Conservation (phyloP, 2,113 vertebrate genomes). For the Thunnus thynnus region DNA sequence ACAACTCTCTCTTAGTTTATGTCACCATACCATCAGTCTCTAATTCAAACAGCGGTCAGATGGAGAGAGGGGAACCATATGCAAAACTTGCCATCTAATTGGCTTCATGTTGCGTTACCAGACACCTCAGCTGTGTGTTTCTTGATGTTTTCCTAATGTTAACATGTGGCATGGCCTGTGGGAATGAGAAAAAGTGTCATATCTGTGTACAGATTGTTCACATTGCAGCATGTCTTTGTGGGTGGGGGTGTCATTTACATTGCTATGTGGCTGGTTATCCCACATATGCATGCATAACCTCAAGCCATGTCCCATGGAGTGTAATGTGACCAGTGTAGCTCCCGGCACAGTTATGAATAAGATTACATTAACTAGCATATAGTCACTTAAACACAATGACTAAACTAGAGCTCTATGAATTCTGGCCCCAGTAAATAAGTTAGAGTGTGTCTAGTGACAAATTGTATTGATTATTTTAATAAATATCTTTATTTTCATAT, state of each 20-base stretch:
- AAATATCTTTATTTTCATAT: too few relatives aligned
- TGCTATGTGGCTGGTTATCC: not conserved
- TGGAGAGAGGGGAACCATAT: constrained; percentile 15
- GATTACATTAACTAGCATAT: constrained; percentile 25
- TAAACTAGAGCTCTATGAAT: constrained; percentile 46
- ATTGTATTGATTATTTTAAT: too few relatives aligned
- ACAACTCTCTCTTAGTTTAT: not conserved
- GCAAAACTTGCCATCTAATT: constrained; percentile 47
- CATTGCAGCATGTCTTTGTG: not conserved
- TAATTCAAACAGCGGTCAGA: constrained; percentile 8
- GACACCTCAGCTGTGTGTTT: constrained; percentile 30
- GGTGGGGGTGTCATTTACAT: constrained; percentile 14
- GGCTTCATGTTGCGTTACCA: constrained; percentile 34
- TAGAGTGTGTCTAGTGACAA: too few relatives aligned
- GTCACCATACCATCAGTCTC: not conserved
- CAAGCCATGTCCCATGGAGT: constrained; percentile 13
- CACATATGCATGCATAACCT: not conserved
- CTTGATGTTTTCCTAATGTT: constrained; percentile 14
- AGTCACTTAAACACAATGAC: constrained; percentile 45
- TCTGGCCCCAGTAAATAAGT: too few relatives aligned
- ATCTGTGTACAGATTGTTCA: constrained; percentile 22
- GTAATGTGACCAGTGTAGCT: constrained; percentile 32
- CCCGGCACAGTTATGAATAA: constrained; percentile 26
- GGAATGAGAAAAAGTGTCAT: not conserved
- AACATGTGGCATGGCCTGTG: constrained; percentile 38